A percentile compares a stretch with the other conserved stretches of the same genome.
These are phyloP conservation scores for Hedya salicella DNA, from an alignment of 2,888 invertebrate species.

Conservation along the genomic window DNA sequence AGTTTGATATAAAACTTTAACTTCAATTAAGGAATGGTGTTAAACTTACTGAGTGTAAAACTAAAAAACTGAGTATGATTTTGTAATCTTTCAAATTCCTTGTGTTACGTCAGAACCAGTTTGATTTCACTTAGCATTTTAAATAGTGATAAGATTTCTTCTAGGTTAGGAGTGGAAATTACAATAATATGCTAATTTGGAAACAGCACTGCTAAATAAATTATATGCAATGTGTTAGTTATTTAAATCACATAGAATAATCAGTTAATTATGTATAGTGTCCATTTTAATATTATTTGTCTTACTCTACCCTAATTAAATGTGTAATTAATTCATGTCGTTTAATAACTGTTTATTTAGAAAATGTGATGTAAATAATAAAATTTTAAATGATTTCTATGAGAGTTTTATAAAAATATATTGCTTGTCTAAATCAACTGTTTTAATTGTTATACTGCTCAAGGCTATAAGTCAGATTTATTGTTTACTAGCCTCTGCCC, in stretches of 20 bases:
- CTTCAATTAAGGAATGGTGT: constrained; percentile 4
- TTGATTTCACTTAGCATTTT: neutral
- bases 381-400: too few species aligned
- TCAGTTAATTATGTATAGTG: too few species aligned
- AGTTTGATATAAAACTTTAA: constrained; percentile 21
- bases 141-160: constrained; percentile 5
- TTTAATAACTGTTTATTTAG: too few species aligned
- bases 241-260: neutral
- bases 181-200: neutral
- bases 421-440: too few species aligned
- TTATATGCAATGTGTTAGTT: neutral
- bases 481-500: too few species aligned
- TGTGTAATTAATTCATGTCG: too few species aligned
- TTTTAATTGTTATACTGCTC: too few species aligned
- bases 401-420: too few species aligned
- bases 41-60: constrained; percentile 2
- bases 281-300: too few species aligned
- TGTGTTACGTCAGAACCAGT: neutral
- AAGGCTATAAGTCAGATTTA: too few species aligned
- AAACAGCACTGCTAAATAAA: neutral
- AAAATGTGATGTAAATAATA: too few species aligned
- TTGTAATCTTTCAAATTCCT: neutral
- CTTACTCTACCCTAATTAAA: too few species aligned
- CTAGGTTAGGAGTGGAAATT: neutral
- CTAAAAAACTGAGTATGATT: neutral